These are phyloP conservation scores for Tetropium fuscum DNA, from an alignment of 2,888 invertebrate species.

Conservation along the genomic window DNA sequence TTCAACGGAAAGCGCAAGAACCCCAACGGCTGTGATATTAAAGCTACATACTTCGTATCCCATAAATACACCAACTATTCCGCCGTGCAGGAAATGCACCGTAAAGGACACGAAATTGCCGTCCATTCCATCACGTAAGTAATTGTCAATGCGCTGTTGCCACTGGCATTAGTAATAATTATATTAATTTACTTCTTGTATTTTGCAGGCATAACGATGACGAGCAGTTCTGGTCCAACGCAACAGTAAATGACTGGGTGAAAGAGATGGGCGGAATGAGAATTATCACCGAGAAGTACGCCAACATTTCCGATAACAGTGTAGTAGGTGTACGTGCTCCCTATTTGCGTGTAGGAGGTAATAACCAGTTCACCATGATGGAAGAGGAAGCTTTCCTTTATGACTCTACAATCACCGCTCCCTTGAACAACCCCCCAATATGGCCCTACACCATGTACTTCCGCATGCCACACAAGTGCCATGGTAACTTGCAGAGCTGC, in stretches of 20 bases:
- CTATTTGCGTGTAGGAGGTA: constrained; percentile 91
- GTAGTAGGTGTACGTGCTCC: constrained; percentile 93
- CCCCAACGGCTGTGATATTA: constrained; percentile 94
- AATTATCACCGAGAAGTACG: constrained; percentile 89
- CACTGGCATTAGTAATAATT: not conserved
- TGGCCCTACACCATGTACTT: constrained; percentile 99
- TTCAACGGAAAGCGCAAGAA: constrained; percentile 91
- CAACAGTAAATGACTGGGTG: constrained; percentile 92
- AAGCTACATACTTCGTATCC: constrained; percentile 91
- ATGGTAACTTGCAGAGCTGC: constrained; percentile 91
- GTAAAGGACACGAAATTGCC: constrained; percentile 93
- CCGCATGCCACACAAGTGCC: constrained; percentile 94
- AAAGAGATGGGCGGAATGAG: constrained; percentile 96
- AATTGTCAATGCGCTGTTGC: not conserved
- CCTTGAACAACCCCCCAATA: constrained; percentile 89
- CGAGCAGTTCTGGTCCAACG: constrained; percentile 93
- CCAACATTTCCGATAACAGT: constrained; percentile 91
- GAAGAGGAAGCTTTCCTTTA: constrained; percentile 95
- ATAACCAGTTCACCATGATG: constrained; percentile 98
- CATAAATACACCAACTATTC: constrained; percentile 96
- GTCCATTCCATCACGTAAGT: constrained; percentile 94
- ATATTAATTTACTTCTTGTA: constrained; percentile 19
- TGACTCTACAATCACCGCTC: constrained; percentile 95
- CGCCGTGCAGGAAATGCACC: constrained; percentile 90
- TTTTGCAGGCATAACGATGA: constrained; percentile 85